Evolutionary conservation across 2,113 vertebrate genomes (phyloP).

Genomic region (Proterorhinus semilunaris): DNA sequence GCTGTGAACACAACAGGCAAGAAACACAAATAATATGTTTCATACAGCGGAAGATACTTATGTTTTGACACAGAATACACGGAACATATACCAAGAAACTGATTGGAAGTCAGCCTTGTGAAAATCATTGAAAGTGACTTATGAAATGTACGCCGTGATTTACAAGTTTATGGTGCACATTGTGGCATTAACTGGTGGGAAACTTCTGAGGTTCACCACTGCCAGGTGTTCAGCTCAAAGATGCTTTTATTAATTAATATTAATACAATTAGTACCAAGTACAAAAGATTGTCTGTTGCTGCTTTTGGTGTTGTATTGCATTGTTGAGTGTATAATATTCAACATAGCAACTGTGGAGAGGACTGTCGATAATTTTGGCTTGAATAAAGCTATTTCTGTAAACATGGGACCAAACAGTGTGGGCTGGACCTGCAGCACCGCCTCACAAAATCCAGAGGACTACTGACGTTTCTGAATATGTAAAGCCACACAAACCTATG

Average conservation of each 20-base stretch:
- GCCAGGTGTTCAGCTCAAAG: slow-evolving; percentile 15
- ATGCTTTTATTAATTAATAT: slow-evolving; percentile 7
- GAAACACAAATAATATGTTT: slow-evolving; percentile 25
- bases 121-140: slow-evolving; percentile 13
- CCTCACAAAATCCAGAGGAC: slow-evolving; percentile 36
- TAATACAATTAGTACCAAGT: slow-evolving; percentile 3
- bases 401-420: slow-evolving; percentile 56
- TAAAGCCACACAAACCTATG: slow-evolving; percentile 51
- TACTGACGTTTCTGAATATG: slow-evolving; percentile 44
- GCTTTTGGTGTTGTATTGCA: not conserved
- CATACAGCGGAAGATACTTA: slow-evolving; percentile 18
- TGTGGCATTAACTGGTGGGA: slow-evolving; percentile 21
- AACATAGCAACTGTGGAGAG: slow-evolving; percentile 12
- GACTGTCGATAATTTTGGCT: not conserved
- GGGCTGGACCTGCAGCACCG: slow-evolving; percentile 31
- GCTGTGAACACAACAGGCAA: slow-evolving; percentile 19
- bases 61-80: slow-evolving; percentile 8
- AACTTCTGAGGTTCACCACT: slow-evolving; percentile 29
- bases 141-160: slow-evolving; percentile 26
- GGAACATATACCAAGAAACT: slow-evolving; percentile 14
- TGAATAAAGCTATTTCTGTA: not conserved
- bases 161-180: slow-evolving; percentile 32
- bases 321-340: slow-evolving; percentile 4
- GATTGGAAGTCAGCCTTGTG: slow-evolving; percentile 34
- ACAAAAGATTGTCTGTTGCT: not conserved